Evolutionary conservation across 2,888 invertebrate species (phyloP), one percentile per base, ranked within the genome.

Genomic region (Caenorhabditis japonica): DNA sequence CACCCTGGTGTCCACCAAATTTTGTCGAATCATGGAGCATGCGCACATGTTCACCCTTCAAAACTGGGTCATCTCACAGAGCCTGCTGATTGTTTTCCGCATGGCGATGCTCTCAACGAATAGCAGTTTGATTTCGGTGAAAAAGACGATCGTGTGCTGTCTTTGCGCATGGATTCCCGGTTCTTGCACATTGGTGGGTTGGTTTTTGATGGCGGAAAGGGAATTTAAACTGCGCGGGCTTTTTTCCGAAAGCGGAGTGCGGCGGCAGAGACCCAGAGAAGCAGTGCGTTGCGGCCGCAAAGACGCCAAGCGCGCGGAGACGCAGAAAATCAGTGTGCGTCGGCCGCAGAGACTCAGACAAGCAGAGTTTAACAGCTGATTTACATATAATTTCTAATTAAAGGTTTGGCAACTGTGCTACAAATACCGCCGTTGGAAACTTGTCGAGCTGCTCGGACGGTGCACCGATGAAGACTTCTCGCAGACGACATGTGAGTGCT

Each of bases 1-100:
- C 17, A 19, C 19, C 17, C n/a, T 21, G 2, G 19, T 51, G 3
- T 51, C 51, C 23, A 19, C 51, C 5, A 15, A 34, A 8, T 17
- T 51, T 12, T 51, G 51, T 13, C 36, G 36, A 17, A 2, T 30
- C 3, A 10, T 51, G 3, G 23, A 19, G 17, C 7, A 13, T 2
- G 13, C 36, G 17, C 51, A 51, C 36, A 7, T 51, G 3, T 34
- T 34, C 51, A 23, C 51, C 4, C 36, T 51, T 5, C 36, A 36
- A 13, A 51, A 51, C 17, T 51, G 51, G 51, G 34, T 51, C 4
- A 19, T 51, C 21, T 36, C 36, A 1, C 51, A 51, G 21, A 51
- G 33, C 13, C 36, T 51, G 10, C 21, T 51, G 33, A 51, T 51
- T 21, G 17, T 15, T 1, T 51, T 36, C 36, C 51, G 51, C 2